phyloP scores from a whole-genome alignment of 2,888 invertebrate species.

The Nymphalis c-album region DNA sequence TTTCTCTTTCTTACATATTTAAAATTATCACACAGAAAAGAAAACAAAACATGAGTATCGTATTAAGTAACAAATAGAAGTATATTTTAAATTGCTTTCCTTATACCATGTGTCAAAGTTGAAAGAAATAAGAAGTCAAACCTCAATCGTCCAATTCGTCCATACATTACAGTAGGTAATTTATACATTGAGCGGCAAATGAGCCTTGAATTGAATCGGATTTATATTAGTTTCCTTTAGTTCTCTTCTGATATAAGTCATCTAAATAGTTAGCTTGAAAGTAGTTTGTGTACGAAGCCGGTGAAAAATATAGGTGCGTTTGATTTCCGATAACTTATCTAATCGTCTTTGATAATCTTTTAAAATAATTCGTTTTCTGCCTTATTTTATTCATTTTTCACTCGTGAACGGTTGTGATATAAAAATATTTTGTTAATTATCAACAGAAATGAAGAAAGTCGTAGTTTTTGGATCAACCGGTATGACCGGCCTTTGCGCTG shows the following conservation, averaged over 20 bases:
- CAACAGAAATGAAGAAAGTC: constrained; percentile 85
- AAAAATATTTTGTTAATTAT: constrained; percentile 31
- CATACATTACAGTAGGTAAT: constrained; percentile 18
- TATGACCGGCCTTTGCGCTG: constrained; percentile 89
- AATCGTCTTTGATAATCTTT: constrained; percentile 30
- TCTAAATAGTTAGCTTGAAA: constrained; percentile 2
- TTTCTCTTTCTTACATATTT: constrained; percentile 3
- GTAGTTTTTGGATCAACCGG: constrained; percentile 93
- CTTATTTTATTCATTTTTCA: constrained; percentile 18
- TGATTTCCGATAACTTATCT: constrained; percentile 29
- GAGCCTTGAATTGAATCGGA: constrained; percentile 24
- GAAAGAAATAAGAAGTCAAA: too few species aligned
- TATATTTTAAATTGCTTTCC: constrained; percentile 13
- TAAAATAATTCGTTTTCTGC: constrained; percentile 1
- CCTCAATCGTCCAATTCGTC: constrained; percentile 7
- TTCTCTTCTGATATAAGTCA: constrained; percentile 1
- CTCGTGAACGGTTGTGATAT: constrained; percentile 16
- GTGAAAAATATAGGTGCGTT: constrained; percentile 14
- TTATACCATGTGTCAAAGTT: constrained; percentile 19
- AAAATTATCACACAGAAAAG: neutral
- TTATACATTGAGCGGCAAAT: constrained; percentile 32
- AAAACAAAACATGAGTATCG: neutral
- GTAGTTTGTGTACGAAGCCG: constrained; percentile 19
- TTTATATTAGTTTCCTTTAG: constrained; percentile 3
- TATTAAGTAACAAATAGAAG: neutral